Conservation (phyloP, 2,797 vertebrate species). For the Emydoidea blandingii region DNA sequence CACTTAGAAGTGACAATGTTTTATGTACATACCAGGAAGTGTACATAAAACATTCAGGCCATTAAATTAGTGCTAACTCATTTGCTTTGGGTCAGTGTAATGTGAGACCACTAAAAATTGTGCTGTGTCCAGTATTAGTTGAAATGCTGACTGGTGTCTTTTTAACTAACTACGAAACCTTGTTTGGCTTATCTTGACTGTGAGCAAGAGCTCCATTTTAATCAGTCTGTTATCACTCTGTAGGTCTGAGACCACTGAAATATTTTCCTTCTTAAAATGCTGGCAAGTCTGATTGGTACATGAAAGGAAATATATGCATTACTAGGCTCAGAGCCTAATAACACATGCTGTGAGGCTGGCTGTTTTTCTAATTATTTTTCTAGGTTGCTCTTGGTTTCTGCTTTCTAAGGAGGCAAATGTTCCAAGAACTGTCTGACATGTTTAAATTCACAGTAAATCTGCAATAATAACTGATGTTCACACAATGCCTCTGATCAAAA, state of each 20-base stretch:
- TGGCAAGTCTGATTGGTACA: neutral
- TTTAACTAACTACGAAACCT: neutral
- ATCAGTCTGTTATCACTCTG: neutral
- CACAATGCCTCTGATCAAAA: rapidly evolving
- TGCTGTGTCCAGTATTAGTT: neutral
- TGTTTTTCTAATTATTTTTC: neutral
- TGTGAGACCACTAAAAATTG: neutral
- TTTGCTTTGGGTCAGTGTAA: neutral
- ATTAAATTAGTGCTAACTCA: neutral
- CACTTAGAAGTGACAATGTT: neutral
- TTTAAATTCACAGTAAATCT: neutral
- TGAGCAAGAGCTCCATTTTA: neutral
- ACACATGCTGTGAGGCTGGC: neutral
- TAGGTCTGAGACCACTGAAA: neutral
- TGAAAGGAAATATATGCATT: conserved; percentile 1
- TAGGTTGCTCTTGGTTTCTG: neutral
- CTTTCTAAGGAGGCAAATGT: neutral
- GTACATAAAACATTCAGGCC: neutral
- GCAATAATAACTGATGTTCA: neutral
- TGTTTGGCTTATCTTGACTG: conserved; percentile 1
- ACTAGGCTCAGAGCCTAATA: neutral
- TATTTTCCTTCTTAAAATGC: neutral
- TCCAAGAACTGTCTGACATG: neutral
- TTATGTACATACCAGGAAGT: neutral
- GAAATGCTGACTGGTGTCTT: neutral